These are phyloP conservation scores for Petrolisthes manimaculis DNA, from an alignment of 2,888 invertebrate species.

Conservation along the genomic window DNA sequence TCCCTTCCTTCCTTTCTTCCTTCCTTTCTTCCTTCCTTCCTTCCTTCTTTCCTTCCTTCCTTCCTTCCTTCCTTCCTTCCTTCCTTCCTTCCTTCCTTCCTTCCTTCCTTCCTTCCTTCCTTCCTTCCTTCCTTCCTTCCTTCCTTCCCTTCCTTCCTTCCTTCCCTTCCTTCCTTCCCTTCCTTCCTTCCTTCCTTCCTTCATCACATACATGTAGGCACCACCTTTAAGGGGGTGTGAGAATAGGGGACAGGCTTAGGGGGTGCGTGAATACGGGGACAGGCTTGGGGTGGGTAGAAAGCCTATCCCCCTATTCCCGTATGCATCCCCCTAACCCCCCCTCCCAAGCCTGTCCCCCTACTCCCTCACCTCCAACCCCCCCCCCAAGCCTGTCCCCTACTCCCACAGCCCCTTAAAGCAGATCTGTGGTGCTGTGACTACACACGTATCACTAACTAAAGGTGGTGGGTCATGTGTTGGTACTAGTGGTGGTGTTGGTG, in stretches of 20 bases:
- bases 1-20: not conserved
- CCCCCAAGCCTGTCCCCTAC: no score
- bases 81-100: not conserved
- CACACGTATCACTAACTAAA: no score
- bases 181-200: not conserved
- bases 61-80: not conserved
- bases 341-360: not conserved
- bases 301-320: not conserved
- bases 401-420: no score
- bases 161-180: not conserved
- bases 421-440: no score
- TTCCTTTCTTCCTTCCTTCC: not conserved
- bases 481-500: no score
- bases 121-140: not conserved
- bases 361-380: not conserved
- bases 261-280: no score
- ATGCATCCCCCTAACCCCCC: not conserved
- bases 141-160: not conserved
- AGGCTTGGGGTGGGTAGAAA: no score
- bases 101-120: not conserved
- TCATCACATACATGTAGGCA: not conserved
- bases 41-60: not conserved
- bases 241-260: no score
- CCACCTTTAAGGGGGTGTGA: not conserved
- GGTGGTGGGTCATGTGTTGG: no score